Evolutionary conservation across 2,797 vertebrate species (phyloP).

Genomic region (Leucoraja ocellata): DNA sequence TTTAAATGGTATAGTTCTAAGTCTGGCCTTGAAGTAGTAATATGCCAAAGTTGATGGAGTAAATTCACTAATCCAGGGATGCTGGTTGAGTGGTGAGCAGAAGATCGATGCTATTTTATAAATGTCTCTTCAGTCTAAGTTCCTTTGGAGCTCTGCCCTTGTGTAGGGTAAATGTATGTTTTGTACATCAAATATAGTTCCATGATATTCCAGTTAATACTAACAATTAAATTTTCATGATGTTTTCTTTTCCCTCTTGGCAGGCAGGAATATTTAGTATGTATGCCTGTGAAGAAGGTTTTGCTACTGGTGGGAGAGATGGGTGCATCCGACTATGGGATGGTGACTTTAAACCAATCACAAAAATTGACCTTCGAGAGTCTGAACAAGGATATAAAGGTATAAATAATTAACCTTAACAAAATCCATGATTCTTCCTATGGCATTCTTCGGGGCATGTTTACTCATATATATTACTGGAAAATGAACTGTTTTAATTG

Average conservation of each 20-base stretch:
- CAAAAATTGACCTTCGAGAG: slow-evolving; percentile 92
- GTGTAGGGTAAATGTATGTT: neutral
- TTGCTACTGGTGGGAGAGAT: slow-evolving; percentile 87
- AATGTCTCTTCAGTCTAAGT: neutral
- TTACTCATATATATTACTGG: neutral
- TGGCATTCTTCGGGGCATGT: neutral
- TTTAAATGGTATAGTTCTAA: neutral
- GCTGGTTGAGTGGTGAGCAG: neutral
- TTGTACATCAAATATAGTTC: neutral
- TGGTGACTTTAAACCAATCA: slow-evolving; percentile 88
- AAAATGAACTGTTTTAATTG: too few species aligned
- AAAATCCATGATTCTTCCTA: neutral
- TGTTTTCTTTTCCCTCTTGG: slow-evolving; percentile 33
- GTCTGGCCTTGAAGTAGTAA: neutral
- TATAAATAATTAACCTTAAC: slow-evolving; percentile 48
- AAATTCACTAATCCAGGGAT: neutral
- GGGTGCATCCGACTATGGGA: slow-evolving; percentile 92
- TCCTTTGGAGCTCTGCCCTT: neutral
- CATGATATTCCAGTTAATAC: neutral
- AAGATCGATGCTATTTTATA: neutral
- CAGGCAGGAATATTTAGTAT: slow-evolving; percentile 97
- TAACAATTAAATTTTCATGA: neutral
- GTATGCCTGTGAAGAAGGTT: slow-evolving; percentile 91
- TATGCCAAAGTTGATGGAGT: too few species aligned
- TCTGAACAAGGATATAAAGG: slow-evolving; percentile 93